Conservation (phyloP, 35 echinoderm and acorn worm species). For the Ptychodera flava region DNA sequence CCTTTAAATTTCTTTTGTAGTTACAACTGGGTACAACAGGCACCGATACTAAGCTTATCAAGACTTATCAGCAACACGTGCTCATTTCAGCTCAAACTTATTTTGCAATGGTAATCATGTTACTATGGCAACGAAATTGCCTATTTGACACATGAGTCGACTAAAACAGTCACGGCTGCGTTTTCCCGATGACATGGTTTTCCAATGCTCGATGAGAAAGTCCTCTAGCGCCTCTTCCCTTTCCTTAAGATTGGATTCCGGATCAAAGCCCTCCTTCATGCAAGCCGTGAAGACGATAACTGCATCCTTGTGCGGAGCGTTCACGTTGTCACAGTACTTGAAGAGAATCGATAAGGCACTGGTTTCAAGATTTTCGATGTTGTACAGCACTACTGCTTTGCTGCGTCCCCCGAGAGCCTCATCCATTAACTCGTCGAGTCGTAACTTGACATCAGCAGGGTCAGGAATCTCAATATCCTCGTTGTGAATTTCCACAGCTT, state of each 20-base stretch:
- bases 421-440: background rate
- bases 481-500: background rate
- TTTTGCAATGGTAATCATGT: no score
- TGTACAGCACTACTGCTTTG: background rate
- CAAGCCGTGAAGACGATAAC: background rate
- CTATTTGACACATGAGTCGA: background rate
- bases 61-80: no score
- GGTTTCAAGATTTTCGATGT: background rate
- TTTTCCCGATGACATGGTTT: background rate
- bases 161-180: background rate
- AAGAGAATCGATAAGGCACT: background rate
- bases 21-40: no score
- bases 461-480: background rate
- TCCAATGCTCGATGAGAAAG: background rate
- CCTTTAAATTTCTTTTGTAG: no score
- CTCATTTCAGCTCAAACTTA: no score
- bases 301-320: background rate
- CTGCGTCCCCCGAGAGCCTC: background rate
- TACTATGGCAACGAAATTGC: background rate
- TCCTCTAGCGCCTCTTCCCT: background rate
- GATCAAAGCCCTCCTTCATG: background rate
- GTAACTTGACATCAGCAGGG: background rate
- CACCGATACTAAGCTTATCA: no score
- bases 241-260: background rate
- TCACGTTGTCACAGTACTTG: background rate